Evolutionary conservation across 2,113 vertebrate genomes (phyloP).

Genomic region (Elgaria multicarinata): DNA sequence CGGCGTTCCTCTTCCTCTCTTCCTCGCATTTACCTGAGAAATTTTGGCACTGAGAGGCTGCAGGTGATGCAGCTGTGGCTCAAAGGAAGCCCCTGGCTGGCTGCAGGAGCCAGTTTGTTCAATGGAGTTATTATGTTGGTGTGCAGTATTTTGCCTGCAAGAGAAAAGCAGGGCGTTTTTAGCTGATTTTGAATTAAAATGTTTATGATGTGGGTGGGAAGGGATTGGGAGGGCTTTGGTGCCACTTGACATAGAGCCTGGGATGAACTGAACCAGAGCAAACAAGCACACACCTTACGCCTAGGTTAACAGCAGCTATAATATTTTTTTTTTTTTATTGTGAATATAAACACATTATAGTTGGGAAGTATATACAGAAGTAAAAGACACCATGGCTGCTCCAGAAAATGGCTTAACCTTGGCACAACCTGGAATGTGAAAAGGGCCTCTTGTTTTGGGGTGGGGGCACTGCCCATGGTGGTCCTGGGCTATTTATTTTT

Average conservation of each 20-base stretch:
- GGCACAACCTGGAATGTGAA: too few relatives aligned
- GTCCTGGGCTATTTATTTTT: too few relatives aligned
- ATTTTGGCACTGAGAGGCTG: background rate
- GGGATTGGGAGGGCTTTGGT: background rate
- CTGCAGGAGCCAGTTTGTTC: background rate
- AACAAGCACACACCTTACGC: background rate
- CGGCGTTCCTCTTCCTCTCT: too few relatives aligned
- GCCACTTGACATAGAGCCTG: too few relatives aligned
- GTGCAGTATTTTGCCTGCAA: background rate
- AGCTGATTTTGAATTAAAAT: fast-evolving
- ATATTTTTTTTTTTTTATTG: too few relatives aligned
- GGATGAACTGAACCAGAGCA: background rate
- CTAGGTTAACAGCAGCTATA: background rate
- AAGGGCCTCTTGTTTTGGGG: too few relatives aligned
- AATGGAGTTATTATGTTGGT: background rate
- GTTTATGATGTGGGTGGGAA: background rate
- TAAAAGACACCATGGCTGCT: too few relatives aligned
- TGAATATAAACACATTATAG: too few relatives aligned
- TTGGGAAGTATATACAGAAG: too few relatives aligned
- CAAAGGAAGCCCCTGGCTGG: background rate
- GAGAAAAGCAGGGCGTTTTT: too few relatives aligned
- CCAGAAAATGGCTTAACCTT: too few relatives aligned
- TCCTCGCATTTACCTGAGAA: background rate
- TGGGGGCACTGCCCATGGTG: too few relatives aligned
- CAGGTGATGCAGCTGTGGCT: background rate